Base-by-base conservation (phyloP, 2,113 vertebrate species). In the Hylia prasina region DNA sequence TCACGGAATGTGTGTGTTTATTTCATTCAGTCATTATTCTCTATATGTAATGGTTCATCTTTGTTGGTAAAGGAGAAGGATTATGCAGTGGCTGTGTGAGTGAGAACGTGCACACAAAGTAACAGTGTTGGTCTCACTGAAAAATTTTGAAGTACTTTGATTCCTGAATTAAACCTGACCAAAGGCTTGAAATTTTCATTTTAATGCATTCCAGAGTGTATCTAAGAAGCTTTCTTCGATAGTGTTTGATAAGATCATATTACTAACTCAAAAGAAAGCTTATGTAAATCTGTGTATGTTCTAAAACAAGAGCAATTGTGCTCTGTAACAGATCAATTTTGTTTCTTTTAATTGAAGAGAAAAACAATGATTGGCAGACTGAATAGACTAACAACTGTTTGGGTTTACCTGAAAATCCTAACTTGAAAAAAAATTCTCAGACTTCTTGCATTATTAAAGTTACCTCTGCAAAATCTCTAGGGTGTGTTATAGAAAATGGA, bases 401-500 rank as follows among this genome's bases (percentile, higher is more conserved):
- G 35, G 28, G 50, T 37, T 96, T 75, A 91, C 61, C 54, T 87
- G 73, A 80, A 92, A 78, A 75, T 84, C 25, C 20, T 28, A 35
- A 75, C 37, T 77, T 64, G 17, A 64, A 83, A 69, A 94, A 94
- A 71, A 51, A 50, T 13, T 54, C n/a, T 78, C 11, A 6, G 61
- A 82, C 61, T 87, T 19, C 33, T 79, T 50, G 24, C 39, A 11
- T 94, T 93, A 94, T 92, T 86, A 53, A 93, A 81, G 83, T 61
- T 97, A 63, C 89, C 80, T 90, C 71, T 73, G 51, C 88, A 90
- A 93, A 96, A 92, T 97, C 96, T 97, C 85, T 94, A 56, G 94
- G 76, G 89, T 89, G 56, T 23, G 30, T 89, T 88, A 44, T 84
- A 91, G 83, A 89, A 96, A 96, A 90, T 92, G 82, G 37, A 81